Evolutionary conservation across 23 tunicate genomes (phyloP).

Genomic region (Halocynthia roretzi): DNA sequence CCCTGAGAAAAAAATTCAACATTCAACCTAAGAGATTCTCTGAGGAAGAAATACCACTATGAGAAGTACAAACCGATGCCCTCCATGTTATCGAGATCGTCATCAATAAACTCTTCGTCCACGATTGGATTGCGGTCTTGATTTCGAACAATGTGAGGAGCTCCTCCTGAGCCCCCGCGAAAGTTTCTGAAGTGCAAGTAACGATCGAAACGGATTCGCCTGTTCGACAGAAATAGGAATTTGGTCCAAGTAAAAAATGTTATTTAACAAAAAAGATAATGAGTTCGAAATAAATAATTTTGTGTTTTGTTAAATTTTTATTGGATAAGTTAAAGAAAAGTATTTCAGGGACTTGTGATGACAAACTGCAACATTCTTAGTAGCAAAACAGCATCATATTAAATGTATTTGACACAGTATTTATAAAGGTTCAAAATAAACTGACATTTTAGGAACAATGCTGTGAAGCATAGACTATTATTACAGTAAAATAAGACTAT

Average conservation of each 20-base stretch:
- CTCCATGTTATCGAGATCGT: conserved; percentile 53
- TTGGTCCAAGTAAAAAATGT: too few relatives aligned
- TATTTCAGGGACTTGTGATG: neutral
- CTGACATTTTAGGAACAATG: too few relatives aligned
- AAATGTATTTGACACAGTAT: too few relatives aligned
- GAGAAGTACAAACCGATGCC: conserved; percentile 12
- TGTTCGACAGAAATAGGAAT: neutral
- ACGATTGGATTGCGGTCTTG: conserved; percentile 53
- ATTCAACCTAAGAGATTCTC: neutral
- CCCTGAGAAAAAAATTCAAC: neutral
- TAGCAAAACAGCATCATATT: too few relatives aligned
- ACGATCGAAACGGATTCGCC: conserved; percentile 20
- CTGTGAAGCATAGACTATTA: too few relatives aligned
- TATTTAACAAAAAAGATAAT: too few relatives aligned
- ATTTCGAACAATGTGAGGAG: conserved; percentile 40
- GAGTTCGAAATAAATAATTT: too few relatives aligned
- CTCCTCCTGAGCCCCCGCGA: neutral
- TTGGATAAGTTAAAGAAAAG: neutral
- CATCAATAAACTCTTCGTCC: conserved; percentile 56
- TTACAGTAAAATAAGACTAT: too few relatives aligned
- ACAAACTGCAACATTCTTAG: too few relatives aligned
- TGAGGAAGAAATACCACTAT: too few relatives aligned
- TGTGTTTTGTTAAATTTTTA: too few relatives aligned
- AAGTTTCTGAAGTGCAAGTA: conserved; percentile 31
- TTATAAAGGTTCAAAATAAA: too few relatives aligned